Evolutionary conservation across 2,888 invertebrate species (phyloP).

Genomic region (Drepana falcataria): DNA sequence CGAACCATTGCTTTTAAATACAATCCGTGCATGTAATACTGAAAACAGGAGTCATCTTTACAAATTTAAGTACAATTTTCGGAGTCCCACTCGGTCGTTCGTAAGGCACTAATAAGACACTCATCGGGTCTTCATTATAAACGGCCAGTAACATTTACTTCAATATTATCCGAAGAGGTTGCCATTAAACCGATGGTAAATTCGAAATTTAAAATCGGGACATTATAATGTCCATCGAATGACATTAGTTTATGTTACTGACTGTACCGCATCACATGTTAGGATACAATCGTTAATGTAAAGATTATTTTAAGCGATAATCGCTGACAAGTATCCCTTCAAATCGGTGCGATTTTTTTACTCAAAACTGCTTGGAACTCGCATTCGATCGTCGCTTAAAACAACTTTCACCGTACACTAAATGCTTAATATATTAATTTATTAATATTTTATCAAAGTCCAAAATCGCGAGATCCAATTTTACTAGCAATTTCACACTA

Average conservation of each 20-base stretch:
- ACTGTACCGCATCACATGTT: constrained; percentile 52
- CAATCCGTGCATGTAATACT: constrained; percentile 34
- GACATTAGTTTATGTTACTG: constrained; percentile 28
- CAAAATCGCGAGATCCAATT: constrained; percentile 48
- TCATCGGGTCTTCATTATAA: constrained; percentile 32
- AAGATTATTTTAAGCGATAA: constrained; percentile 2
- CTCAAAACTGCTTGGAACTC: neutral
- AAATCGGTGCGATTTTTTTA: neutral
- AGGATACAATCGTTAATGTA: constrained; percentile 49
- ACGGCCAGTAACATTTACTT: constrained; percentile 14
- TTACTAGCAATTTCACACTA: constrained; percentile 41
- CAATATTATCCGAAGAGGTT: constrained; percentile 3
- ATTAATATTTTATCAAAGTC: constrained; percentile 55
- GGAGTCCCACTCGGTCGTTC: constrained; percentile 25
- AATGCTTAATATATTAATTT: constrained; percentile 59
- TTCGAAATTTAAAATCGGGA: constrained; percentile 11
- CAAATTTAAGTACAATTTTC: constrained; percentile 44
- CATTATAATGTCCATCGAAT: constrained; percentile 23
- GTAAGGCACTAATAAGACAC: constrained; percentile 58
- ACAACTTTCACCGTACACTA: constrained; percentile 1
- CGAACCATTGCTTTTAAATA: constrained; percentile 19
- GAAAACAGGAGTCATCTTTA: constrained; percentile 39
- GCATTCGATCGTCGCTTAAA: neutral
- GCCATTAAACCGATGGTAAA: constrained; percentile 19
- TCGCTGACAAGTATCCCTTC: neutral